phyloP scores from a whole-genome alignment of 2,888 invertebrate species.

The Zelleria hepariella region DNA sequence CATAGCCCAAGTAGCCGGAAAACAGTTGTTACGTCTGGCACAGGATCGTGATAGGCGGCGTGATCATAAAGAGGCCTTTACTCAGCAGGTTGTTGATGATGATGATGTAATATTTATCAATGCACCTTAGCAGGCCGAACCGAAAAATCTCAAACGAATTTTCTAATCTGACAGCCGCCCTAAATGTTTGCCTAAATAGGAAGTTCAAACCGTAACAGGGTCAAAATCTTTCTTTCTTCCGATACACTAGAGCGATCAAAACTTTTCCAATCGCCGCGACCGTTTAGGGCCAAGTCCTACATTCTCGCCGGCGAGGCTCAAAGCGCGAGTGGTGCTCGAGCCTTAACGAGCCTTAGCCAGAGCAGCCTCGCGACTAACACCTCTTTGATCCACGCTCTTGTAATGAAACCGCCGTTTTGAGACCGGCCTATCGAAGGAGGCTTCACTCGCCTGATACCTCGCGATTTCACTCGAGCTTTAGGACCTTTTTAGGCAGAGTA shows the following conservation, averaged over 20 bases:
- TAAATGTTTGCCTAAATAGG: neutral
- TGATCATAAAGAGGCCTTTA: too few relatives aligned
- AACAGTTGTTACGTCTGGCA: too few relatives aligned
- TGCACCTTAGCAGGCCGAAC: too few relatives aligned
- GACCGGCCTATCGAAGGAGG: neutral
- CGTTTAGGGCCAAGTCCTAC: neutral
- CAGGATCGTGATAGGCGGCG: too few relatives aligned
- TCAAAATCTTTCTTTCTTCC: neutral
- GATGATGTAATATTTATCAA: too few relatives aligned
- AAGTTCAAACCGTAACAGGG: neutral
- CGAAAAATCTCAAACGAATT: too few relatives aligned
- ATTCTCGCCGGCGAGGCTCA: neutral
- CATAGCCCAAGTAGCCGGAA: too few relatives aligned
- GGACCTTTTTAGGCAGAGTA: neutral
- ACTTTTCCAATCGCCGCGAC: neutral
- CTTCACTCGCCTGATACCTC: neutral
- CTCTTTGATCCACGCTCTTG: neutral
- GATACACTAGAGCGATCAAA: neutral
- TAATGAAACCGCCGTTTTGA: neutral
- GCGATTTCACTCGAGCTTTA: neutral
- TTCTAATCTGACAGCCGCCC: too few relatives aligned
- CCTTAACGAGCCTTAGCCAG: neutral
- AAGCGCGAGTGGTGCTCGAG: neutral
- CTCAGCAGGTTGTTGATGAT: too few relatives aligned
- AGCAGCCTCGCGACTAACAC: neutral